Evolutionary conservation across 2,113 vertebrate genomes (phyloP), one percentile per base, ranked within the genome.

Genomic region (Eudorcas thomsonii): DNA sequence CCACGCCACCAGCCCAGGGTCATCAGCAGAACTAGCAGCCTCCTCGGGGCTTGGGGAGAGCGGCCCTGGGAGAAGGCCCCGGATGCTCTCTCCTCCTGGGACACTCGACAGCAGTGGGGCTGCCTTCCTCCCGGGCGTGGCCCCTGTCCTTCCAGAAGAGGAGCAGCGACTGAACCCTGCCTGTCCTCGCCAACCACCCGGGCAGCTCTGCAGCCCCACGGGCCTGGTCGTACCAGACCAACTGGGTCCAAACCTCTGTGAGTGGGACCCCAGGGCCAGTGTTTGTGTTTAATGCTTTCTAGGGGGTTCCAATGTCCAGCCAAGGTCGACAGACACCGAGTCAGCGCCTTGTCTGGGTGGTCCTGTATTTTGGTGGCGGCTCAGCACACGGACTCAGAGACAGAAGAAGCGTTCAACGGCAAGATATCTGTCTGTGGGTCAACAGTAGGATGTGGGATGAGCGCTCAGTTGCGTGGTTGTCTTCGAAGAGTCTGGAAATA

Each of bases 21-120:
- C 12, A 2, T 2, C 30, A 52, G 9, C 2, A 4, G 48, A 13
- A 1, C 6, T 0, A 2, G 13, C 21, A 2, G 50, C 23, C 19
- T 54, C 33, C 80, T 25, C 19, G 12, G 52, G 6, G 43, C 17
- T 17, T 26, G 36, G n/a, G 30, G n/a, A 33, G 5, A 23, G 19
- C 2, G 4, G 23, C 80, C 26, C 1, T n/a, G 21, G 43, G 45
- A 57, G 39, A 36, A 48, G 33, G 64, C 8, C 33, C 17, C 4
- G 4, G 64, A 36, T 1, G 4, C n/a, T 5, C n/a, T 11, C n/a
- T 71, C 64, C 64, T 67, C 64, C n/a, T 71, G 17, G n/a, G n/a
- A 71, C n/a, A 12, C 64, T 23, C 2, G 2, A 23, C 2, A n/a
- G n/a, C n/a, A 23, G 11, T 8, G 1, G n/a, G 62, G 48, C 5